These are phyloP conservation scores for Cottus gobio DNA, from an alignment of 2,113 vertebrate species.

Conservation along the genomic window DNA sequence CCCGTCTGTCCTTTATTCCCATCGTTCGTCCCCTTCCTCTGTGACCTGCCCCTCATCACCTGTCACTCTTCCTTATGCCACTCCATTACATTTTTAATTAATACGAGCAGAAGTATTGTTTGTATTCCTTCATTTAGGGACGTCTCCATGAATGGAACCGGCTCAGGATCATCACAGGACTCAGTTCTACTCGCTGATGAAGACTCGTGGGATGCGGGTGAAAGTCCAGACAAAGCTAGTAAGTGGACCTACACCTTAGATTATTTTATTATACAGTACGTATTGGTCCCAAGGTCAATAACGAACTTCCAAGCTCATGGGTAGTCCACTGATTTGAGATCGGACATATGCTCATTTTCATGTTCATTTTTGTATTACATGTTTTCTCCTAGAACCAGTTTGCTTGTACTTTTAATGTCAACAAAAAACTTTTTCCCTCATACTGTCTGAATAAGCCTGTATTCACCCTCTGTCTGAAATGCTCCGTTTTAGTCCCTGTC, in stretches of 20 bases:
- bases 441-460: too few relatives aligned
- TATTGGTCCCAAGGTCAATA: not conserved
- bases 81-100: slow-evolving; percentile 7
- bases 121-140: slow-evolving; percentile 8
- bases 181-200: not conserved
- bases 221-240: not conserved
- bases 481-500: too few relatives aligned
- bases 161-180: not conserved
- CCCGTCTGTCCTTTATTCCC: not conserved
- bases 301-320: not conserved
- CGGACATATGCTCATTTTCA: not conserved
- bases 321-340: not conserved
- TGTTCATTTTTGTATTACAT: too few relatives aligned
- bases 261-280: not conserved
- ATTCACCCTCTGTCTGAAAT: too few relatives aligned
- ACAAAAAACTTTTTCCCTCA: too few relatives aligned
- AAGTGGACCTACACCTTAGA: not conserved
- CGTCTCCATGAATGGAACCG: not conserved
- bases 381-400: too few relatives aligned
- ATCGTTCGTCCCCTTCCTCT: not conserved
- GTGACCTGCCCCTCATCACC: not conserved
- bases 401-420: too few relatives aligned
- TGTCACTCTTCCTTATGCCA: not conserved
- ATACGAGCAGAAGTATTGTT: slow-evolving; percentile 21
- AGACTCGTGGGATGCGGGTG: not conserved